These are phyloP conservation scores for Onychorhynchus coronatus DNA, from an alignment of 2,113 vertebrate species.

Conservation along the genomic window DNA sequence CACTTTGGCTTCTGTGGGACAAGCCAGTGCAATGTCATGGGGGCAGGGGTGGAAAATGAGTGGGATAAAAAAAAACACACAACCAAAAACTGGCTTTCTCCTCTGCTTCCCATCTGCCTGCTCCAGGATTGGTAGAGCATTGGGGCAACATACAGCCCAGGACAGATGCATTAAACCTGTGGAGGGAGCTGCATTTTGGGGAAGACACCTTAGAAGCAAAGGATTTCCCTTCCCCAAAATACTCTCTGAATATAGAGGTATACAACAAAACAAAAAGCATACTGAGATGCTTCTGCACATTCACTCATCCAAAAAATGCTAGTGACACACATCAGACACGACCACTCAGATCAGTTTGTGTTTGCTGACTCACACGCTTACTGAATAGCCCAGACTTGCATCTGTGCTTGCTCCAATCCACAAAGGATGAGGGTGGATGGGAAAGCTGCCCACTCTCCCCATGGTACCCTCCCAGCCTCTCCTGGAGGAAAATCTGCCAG, in stretches of 20 bases:
- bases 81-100: background rate
- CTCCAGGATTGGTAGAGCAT: background rate
- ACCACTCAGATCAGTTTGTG: background rate
- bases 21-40: background rate
- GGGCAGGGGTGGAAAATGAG: background rate
- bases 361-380: conserved; percentile 2
- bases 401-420: conserved; percentile 9
- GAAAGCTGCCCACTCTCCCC: conserved; percentile 27
- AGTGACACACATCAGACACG: background rate
- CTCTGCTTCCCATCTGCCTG: background rate
- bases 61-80: background rate
- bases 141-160: background rate
- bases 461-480: background rate
- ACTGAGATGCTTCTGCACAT: conserved; percentile 32
- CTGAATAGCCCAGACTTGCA: conserved; percentile 21
- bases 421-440: background rate
- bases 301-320: conserved; percentile 42
- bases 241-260: background rate
- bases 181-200: background rate
- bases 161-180: background rate
- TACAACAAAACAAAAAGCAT: background rate
- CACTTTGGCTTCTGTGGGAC: background rate
- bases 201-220: background rate
- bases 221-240: background rate
- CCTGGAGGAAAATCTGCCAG: background rate